Evolutionary conservation across 2,888 invertebrate genomes (phyloP), one percentile per base, ranked within the genome.

Genomic region (Amphipoea lucens): DNA sequence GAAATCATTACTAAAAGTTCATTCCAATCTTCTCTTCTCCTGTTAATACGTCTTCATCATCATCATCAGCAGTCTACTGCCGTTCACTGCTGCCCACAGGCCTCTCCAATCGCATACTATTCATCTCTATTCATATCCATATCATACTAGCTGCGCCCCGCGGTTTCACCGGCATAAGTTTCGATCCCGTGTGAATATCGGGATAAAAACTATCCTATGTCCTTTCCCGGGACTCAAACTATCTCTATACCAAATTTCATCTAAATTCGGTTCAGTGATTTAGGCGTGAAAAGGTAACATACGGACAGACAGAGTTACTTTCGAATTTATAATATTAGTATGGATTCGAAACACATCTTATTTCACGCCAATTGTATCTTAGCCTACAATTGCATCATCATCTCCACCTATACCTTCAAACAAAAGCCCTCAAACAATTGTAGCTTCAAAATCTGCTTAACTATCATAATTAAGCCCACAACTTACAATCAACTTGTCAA

Each of bases 401-500:
- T 42, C 40, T 12, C 9, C 36, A 45, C 36, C 63, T 0, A 72
- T 51, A 51, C 42, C 70, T 57, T 45, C 51, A 78, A 78, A 63
- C 40, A 78, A 42, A 51, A 71, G 1, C 23, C 63, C 57, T 78
- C n/a, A 57, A 78, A 69, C 7, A 78, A n/a, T 54, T 17, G 54
- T 42, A 78, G 36, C 60, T 68, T 45, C 84, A 75, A 71, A 80
- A 70, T 80, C 72, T 36, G 45, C 42, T 20, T 48, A 74, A 63
- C 36, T 70, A 76, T 71, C 82, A 83, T 82, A 85, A 86, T 87
- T 76, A 68, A 71, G 42, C 42, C 17, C n/a, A 71, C 68, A 66
- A 45, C 67, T 78, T 69, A 73, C 73, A 87, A 83, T 87, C 79
- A 81, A 73, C 68, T 78, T 83, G 85, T 85, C 83, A 83, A 85